A percentile compares a stretch with the other conserved stretches of the same genome.
These are phyloP conservation scores for Nomada ferruginata DNA, from an alignment of 2,888 invertebrate species.

Conservation along the genomic window DNA sequence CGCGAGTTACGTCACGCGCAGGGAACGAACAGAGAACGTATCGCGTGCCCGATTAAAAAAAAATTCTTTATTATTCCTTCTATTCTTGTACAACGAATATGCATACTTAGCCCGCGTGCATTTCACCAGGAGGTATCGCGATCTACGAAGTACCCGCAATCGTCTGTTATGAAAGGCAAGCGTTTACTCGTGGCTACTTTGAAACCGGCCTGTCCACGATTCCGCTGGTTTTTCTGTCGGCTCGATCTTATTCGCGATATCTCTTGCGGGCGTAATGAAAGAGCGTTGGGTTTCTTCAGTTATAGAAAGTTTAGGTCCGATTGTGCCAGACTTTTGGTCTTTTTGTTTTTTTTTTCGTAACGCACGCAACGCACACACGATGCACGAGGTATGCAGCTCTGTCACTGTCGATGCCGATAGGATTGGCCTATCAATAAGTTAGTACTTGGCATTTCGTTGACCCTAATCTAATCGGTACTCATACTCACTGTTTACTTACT, in stretches of 20 bases:
- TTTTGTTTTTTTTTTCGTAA: background rate
- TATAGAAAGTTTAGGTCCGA: slow-evolving; percentile 48
- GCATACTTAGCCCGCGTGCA: slow-evolving; percentile 24
- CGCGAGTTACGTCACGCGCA: slow-evolving; percentile 57
- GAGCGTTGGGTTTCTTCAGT: slow-evolving; percentile 34
- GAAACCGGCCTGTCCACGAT: slow-evolving; percentile 46
- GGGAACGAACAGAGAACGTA: slow-evolving; percentile 55
- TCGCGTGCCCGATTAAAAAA: slow-evolving; percentile 62
- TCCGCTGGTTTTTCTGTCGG: slow-evolving; percentile 31
- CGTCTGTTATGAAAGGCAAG: slow-evolving; percentile 51
- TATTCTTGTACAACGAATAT: slow-evolving; percentile 39
- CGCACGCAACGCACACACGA: background rate
- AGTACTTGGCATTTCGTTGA: slow-evolving; percentile 64
- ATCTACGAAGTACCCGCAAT: slow-evolving; percentile 38
- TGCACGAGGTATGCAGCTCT: background rate
- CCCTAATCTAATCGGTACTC: slow-evolving; percentile 83
- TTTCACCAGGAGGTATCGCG: slow-evolving; percentile 46
- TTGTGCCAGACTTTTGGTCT: background rate
- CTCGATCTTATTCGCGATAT: slow-evolving; percentile 45
- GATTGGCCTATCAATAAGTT: slow-evolving; percentile 40
- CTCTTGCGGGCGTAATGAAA: slow-evolving; percentile 35
- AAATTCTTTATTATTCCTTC: slow-evolving; percentile 66
- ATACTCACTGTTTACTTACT: slow-evolving; percentile 90
- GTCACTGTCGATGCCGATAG: background rate
- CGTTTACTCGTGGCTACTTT: slow-evolving; percentile 40